Percentiles rank a stretch among this genome's conserved stretches.
These are phyloP conservation scores for Adelosebastes latens DNA, from an alignment of 2,797 vertebrate genomes.

Conservation along the genomic window DNA sequence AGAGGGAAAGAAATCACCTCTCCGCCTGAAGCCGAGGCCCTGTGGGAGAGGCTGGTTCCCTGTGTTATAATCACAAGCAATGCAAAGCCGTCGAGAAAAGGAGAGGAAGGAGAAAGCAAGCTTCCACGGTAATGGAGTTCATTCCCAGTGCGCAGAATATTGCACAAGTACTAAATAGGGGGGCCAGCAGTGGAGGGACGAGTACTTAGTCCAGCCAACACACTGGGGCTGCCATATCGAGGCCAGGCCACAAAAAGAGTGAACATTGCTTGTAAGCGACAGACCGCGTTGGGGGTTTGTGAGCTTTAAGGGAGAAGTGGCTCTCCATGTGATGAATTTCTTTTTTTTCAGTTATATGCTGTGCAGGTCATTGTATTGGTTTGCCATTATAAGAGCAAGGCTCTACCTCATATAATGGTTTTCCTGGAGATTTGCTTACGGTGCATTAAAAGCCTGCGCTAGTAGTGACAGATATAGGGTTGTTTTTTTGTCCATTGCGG, in stretches of 20 bases:
- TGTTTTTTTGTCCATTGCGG: slow-evolving; percentile 25
- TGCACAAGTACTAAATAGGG: slow-evolving; percentile 66
- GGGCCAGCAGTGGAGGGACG: slow-evolving; percentile 42
- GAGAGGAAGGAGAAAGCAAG: slow-evolving; percentile 54
- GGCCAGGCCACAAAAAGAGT: slow-evolving; percentile 48
- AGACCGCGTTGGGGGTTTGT: slow-evolving; percentile 25
- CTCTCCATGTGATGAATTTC: slow-evolving; percentile 42
- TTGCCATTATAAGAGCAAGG: slow-evolving; percentile 51
- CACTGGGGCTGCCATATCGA: slow-evolving; percentile 56
- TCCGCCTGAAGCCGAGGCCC: slow-evolving; percentile 50
- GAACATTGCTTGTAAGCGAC: slow-evolving; percentile 49
- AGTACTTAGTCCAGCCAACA: slow-evolving; percentile 53
- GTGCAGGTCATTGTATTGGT: slow-evolving; percentile 50
- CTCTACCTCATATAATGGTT: slow-evolving; percentile 59
- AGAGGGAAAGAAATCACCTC: slow-evolving; percentile 58
- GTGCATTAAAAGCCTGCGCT: slow-evolving; percentile 56
- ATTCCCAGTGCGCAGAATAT: slow-evolving; percentile 72
- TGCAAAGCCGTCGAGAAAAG: slow-evolving; percentile 54
- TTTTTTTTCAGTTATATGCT: slow-evolving; percentile 37
- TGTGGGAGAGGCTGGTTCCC: slow-evolving; percentile 67
- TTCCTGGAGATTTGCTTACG: slow-evolving; percentile 73
- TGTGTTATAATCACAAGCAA: slow-evolving; percentile 72
- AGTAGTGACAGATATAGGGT: slow-evolving; percentile 38
- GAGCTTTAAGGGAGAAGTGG: slow-evolving; percentile 33
- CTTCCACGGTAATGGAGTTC: slow-evolving; percentile 77